Percentiles rank a stretch among this genome's conserved stretches.
Evolutionary conservation across 2,797 vertebrate genomes (phyloP).

Genomic region (Rhinella marina): DNA sequence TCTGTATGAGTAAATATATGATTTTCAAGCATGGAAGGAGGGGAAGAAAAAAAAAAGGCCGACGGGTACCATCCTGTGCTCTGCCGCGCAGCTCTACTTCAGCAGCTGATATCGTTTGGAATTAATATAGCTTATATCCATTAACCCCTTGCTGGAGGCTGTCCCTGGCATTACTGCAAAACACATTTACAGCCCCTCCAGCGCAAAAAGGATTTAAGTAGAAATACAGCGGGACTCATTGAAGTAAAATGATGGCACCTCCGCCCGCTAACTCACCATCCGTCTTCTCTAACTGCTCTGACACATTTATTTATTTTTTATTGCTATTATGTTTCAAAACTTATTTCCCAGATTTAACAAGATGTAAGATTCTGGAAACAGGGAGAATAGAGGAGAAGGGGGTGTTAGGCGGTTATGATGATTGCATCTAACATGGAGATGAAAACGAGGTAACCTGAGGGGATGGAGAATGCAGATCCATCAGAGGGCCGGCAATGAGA

Average conservation of each 20-base stretch:
- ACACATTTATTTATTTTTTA: conserved; percentile 27
- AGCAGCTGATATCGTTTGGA: conserved; percentile 45
- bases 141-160: conserved; percentile 58
- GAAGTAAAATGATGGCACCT: conserved; percentile 36
- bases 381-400: neutral
- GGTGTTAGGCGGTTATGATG: neutral
- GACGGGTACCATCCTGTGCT: conserved; percentile 42
- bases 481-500: neutral
- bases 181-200: conserved; percentile 51
- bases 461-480: neutral
- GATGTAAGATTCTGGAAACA: conserved; percentile 14
- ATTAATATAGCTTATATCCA: conserved; percentile 58
- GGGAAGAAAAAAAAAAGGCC: conserved; percentile 36
- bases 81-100: conserved; percentile 10
- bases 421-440: neutral
- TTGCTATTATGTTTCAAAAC: conserved; percentile 34
- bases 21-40: conserved; percentile 53
- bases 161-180: conserved; percentile 40
- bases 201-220: conserved; percentile 49
- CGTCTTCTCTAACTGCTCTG: neutral
- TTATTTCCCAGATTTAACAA: conserved; percentile 29
- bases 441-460: neutral
- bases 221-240: conserved; percentile 37
- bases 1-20: conserved; percentile 57
- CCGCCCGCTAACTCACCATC: neutral